Conservation (phyloP, 2,888 invertebrate genomes). For the Chrysopilus asiliformis region DNA sequence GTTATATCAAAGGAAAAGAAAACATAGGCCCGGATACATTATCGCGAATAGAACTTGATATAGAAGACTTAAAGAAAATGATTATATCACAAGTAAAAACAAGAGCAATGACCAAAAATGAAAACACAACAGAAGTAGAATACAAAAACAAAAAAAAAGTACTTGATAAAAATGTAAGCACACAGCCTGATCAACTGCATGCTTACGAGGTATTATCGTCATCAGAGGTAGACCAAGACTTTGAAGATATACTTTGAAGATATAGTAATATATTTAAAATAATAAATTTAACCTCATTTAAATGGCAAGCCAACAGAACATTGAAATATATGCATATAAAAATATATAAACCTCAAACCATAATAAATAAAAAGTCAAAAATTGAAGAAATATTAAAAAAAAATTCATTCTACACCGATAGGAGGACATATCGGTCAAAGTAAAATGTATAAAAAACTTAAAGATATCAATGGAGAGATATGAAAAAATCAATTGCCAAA, state of each 20-base stretch:
- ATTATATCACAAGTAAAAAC: slow-evolving; percentile 1
- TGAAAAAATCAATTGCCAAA: slow-evolving; percentile 1
- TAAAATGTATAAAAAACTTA: slow-evolving; percentile 4
- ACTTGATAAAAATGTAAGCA: background rate
- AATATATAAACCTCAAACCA: background rate
- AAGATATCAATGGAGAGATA: slow-evolving; percentile 1
- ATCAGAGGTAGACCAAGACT: background rate
- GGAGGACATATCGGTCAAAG: slow-evolving; percentile 3
- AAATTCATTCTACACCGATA: background rate
- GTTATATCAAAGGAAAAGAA: slow-evolving; percentile 17
- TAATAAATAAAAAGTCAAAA: background rate
- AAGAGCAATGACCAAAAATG: slow-evolving; percentile 4
- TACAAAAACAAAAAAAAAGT: background rate
- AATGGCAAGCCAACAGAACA: background rate
- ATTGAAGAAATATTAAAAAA: background rate
- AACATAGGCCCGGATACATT: slow-evolving; percentile 13
- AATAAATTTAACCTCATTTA: slow-evolving; percentile 2
- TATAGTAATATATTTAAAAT: background rate
- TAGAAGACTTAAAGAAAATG: slow-evolving; percentile 1
- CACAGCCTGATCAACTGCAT: slow-evolving; percentile 3
- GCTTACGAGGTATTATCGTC: slow-evolving; percentile 3
- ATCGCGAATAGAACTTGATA: slow-evolving; percentile 11
- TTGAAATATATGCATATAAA: background rate
- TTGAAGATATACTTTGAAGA: no score
- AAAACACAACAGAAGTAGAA: background rate